phyloP scores from a whole-genome alignment of 2,888 invertebrate genomes.

The Argynnis bischoffii region DNA sequence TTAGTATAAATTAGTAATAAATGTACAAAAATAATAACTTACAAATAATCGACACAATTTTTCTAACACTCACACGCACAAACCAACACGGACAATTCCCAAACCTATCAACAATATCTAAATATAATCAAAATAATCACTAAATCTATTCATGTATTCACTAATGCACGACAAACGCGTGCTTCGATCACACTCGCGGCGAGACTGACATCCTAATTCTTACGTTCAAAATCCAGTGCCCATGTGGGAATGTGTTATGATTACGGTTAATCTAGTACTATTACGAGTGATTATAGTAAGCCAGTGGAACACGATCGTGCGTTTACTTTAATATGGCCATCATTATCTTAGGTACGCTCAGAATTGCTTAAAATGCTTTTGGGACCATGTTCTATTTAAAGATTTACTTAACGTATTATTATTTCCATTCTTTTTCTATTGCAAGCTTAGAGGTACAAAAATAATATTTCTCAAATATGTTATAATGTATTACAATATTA shows the following conservation, averaged over 20 bases:
- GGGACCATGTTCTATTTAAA: too few species aligned
- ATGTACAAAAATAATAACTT: background rate
- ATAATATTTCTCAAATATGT: too few species aligned
- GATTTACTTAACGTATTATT: too few species aligned
- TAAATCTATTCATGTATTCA: conserved; percentile 8
- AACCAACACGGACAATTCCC: conserved; percentile 13
- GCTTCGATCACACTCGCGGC: conserved; percentile 64
- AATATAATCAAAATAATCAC: conserved; percentile 28
- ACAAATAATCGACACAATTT: background rate
- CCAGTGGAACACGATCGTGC: conserved; percentile 6
- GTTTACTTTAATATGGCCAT: background rate
- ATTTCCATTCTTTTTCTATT: too few species aligned
- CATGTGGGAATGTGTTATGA: conserved; percentile 43
- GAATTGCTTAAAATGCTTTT: too few species aligned
- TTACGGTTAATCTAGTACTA: conserved; percentile 34
- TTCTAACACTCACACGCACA: background rate
- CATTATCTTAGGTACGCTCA: too few species aligned
- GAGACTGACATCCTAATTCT: conserved; percentile 68
- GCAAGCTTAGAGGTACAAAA: too few species aligned
- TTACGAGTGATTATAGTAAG: conserved; percentile 1
- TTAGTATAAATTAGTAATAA: background rate
- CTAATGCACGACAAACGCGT: conserved; percentile 43
- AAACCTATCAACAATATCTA: conserved; percentile 30
- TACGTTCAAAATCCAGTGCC: conserved; percentile 47
- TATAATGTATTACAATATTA: too few species aligned